These are phyloP conservation scores for Ferdinandea cuprea DNA, from an alignment of 2,888 invertebrate species.

Conservation along the genomic window DNA sequence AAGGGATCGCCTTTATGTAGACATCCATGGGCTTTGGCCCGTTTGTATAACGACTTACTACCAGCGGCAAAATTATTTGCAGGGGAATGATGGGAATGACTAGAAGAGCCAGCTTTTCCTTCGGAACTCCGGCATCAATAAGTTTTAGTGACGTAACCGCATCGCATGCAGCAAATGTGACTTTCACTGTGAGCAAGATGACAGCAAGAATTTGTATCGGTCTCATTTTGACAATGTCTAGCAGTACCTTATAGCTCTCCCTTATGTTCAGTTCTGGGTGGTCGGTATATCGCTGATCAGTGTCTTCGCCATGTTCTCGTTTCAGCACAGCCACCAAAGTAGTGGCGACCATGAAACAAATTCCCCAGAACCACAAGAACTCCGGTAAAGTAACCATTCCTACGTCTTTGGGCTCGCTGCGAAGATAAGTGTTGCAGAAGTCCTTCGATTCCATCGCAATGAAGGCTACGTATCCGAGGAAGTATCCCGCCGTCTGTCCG, in stretches of 20 bases:
- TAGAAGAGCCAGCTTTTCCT: slow-evolving; percentile 95
- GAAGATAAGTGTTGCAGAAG: slow-evolving; percentile 96
- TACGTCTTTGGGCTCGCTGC: slow-evolving; percentile 87
- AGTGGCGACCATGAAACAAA: slow-evolving; percentile 94
- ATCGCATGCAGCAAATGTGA: slow-evolving; percentile 97
- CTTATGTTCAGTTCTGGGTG: slow-evolving; percentile 84
- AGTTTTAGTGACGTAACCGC: slow-evolving; percentile 97
- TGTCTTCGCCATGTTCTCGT: slow-evolving; percentile 86
- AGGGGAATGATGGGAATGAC: slow-evolving; percentile 97
- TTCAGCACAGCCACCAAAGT: slow-evolving; percentile 95
- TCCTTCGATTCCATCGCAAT: slow-evolving; percentile 97
- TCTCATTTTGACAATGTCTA: slow-evolving; percentile 92
- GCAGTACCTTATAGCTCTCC: slow-evolving; percentile 92
- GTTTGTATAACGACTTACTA: slow-evolving; percentile 89
- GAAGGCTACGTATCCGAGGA: slow-evolving; percentile 97
- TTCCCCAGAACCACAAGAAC: slow-evolving; percentile 97
- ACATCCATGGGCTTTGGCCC: slow-evolving; percentile 95
- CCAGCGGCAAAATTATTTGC: slow-evolving; percentile 95
- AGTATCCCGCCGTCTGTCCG: slow-evolving; percentile 98
- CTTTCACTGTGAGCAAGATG: slow-evolving; percentile 95
- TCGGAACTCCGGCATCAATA: slow-evolving; percentile 97
- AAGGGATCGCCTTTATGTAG: slow-evolving; percentile 94
- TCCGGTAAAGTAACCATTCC: slow-evolving; percentile 90
- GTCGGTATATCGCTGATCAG: slow-evolving; percentile 79
- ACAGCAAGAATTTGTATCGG: slow-evolving; percentile 90